Conservation (phyloP, 2,113 vertebrate species). For the Chlamydotis undulata region DNA sequence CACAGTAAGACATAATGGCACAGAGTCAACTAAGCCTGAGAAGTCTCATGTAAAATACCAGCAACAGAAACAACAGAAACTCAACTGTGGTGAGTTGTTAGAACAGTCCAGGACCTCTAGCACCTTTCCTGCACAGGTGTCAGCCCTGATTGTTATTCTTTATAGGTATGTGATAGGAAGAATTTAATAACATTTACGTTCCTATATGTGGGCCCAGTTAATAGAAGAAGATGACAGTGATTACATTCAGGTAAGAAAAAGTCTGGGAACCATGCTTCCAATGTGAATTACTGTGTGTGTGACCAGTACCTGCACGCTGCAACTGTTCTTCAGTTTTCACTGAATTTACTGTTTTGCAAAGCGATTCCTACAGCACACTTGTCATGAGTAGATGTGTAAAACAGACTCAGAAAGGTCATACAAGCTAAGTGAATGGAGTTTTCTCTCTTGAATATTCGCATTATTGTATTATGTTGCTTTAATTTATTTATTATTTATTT, state of each 20-base stretch:
- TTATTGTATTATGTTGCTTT: neutral
- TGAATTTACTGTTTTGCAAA: neutral
- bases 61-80: neutral
- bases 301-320: neutral
- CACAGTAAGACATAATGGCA: neutral
- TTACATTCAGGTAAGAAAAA: neutral
- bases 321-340: neutral
- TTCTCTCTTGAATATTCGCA: neutral
- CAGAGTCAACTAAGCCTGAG: neutral
- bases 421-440: neutral
- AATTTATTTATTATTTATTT: neutral
- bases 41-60: neutral
- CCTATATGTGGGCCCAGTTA: neutral
- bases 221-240: neutral
- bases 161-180: neutral
- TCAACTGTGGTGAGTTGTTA: neutral
- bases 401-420: neutral
- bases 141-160: neutral
- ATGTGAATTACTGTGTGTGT: neutral
- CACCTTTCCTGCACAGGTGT: neutral
- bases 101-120: neutral
- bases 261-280: neutral
- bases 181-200: neutral
- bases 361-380: neutral
- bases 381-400: neutral